Evolutionary conservation across 2,888 invertebrate species (phyloP).

Genomic region (Strigamia transsilvanica): DNA sequence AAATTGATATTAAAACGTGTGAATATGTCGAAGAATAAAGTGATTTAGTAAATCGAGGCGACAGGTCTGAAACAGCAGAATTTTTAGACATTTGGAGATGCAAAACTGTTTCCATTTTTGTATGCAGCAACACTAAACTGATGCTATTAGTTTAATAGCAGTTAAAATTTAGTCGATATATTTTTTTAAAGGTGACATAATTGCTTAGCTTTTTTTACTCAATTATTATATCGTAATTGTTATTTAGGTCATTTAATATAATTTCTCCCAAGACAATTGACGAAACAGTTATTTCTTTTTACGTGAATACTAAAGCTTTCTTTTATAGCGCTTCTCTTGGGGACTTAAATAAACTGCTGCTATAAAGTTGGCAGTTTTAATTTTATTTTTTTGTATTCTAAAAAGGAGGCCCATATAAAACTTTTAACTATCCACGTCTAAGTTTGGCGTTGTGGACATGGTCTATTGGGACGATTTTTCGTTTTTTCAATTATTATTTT

Average conservation of each 20-base stretch:
- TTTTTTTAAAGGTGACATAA: neutral
- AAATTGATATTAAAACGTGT: too few species aligned
- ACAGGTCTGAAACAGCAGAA: too few species aligned
- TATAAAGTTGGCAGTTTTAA: constrained; percentile 21
- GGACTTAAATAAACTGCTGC: constrained; percentile 4
- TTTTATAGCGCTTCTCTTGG: constrained; percentile 3
- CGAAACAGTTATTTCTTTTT: neutral
- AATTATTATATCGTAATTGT: neutral
- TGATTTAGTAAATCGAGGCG: too few species aligned
- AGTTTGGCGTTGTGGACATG: neutral
- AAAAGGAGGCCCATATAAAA: neutral
- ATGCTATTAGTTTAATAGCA: neutral
- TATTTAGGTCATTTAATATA: neutral
- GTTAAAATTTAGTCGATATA: neutral
- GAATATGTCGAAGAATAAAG: too few species aligned
- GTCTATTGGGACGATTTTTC: constrained; percentile 2
- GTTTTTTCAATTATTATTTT: neutral
- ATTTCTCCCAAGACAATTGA: constrained; percentile 27
- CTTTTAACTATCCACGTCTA: neutral
- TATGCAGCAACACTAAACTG: neutral
- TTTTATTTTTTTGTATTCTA: constrained; percentile 22
- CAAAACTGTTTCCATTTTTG: too few species aligned
- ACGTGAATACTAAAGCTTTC: constrained; percentile 11
- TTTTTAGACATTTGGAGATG: too few species aligned
- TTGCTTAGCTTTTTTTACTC: neutral